These are phyloP conservation scores for Thalassophryne amazonica DNA, from an alignment of 2,797 vertebrate genomes.

Conservation along the genomic window DNA sequence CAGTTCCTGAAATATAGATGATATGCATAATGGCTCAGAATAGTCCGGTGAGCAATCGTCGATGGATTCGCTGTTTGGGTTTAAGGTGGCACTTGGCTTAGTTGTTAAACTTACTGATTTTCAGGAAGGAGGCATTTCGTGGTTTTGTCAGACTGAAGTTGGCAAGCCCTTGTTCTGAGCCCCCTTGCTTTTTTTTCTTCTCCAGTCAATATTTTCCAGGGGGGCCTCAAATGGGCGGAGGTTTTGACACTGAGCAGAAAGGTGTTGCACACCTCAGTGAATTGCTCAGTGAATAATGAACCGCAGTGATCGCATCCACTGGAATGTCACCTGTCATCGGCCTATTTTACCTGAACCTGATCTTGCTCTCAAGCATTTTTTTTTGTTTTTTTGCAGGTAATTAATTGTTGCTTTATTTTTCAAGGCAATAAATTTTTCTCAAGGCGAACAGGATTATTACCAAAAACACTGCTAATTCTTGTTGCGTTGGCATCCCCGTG, in stretches of 20 bases:
- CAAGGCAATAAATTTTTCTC: slow-evolving; percentile 53
- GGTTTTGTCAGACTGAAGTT: slow-evolving; percentile 52
- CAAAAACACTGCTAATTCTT: slow-evolving; percentile 47
- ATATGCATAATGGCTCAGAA: too few relatives aligned
- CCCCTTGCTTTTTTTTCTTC: slow-evolving; percentile 5
- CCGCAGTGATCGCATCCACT: too few relatives aligned
- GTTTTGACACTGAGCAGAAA: slow-evolving; percentile 50
- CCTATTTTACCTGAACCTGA: slow-evolving; percentile 28
- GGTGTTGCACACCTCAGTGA: slow-evolving; percentile 18
- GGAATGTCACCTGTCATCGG: too few relatives aligned
- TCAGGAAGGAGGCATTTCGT: slow-evolving; percentile 40
- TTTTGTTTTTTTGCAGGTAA: slow-evolving; percentile 37
- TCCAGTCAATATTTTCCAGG: slow-evolving; percentile 38
- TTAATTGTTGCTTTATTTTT: slow-evolving; percentile 62
- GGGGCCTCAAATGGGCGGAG: slow-evolving; percentile 1
- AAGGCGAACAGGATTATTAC: slow-evolving; percentile 47
- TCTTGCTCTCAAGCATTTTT: slow-evolving; percentile 49
- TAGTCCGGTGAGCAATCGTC: too few relatives aligned
- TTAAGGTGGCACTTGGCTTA: too few relatives aligned
- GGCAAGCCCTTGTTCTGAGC: slow-evolving; percentile 36
- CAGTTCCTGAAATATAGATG: too few relatives aligned
- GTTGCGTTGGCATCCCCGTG: slow-evolving; percentile 46
- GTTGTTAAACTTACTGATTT: slow-evolving; percentile 20
- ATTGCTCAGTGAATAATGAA: slow-evolving; percentile 26
- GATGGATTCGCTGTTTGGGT: too few relatives aligned